These are phyloP conservation scores for Leptarthrus brevirostris DNA, from an alignment of 2,888 invertebrate genomes.

Conservation along the genomic window DNA sequence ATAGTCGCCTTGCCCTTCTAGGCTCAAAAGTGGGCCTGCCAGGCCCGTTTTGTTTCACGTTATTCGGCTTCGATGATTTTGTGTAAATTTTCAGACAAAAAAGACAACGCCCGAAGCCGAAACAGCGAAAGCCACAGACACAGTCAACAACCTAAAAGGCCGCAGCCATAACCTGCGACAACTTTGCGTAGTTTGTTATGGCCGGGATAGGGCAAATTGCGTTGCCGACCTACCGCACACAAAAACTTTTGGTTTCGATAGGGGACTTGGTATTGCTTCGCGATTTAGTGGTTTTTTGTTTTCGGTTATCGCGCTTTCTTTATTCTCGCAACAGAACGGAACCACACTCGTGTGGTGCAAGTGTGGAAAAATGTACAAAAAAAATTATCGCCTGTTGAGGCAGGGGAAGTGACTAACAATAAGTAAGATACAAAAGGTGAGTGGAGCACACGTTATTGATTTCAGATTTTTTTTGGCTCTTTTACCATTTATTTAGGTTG, in stretches of 20 bases:
- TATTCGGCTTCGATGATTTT: slow-evolving; percentile 33
- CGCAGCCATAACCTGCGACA: slow-evolving; percentile 35
- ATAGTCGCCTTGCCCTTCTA: slow-evolving; percentile 32
- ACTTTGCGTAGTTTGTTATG: slow-evolving; percentile 17
- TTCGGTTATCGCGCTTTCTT: slow-evolving; percentile 31
- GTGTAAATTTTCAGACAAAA: slow-evolving; percentile 40
- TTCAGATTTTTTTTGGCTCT: not conserved
- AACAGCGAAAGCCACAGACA: slow-evolving; percentile 2
- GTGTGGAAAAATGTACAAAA: slow-evolving; percentile 6
- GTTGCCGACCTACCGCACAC: slow-evolving; percentile 38
- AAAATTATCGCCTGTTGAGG: not conserved
- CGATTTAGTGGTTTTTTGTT: slow-evolving; percentile 38
- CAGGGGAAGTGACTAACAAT: not conserved
- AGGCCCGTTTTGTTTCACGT: slow-evolving; percentile 31
- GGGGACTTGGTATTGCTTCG: slow-evolving; percentile 12
- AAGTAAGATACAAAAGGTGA: too few relatives aligned
- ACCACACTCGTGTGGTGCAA: slow-evolving; percentile 1
- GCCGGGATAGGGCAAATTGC: slow-evolving; percentile 10
- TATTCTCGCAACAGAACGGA: not conserved
- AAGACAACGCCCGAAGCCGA: not conserved
- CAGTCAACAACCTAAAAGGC: slow-evolving; percentile 9
- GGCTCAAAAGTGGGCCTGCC: slow-evolving; percentile 25
- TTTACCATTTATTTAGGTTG: too few relatives aligned
- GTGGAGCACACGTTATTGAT: not conserved
- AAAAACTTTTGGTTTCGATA: slow-evolving; percentile 25